Evolutionary conservation across 2,797 vertebrate species (phyloP).

Genomic region (Rhincodon typus): DNA sequence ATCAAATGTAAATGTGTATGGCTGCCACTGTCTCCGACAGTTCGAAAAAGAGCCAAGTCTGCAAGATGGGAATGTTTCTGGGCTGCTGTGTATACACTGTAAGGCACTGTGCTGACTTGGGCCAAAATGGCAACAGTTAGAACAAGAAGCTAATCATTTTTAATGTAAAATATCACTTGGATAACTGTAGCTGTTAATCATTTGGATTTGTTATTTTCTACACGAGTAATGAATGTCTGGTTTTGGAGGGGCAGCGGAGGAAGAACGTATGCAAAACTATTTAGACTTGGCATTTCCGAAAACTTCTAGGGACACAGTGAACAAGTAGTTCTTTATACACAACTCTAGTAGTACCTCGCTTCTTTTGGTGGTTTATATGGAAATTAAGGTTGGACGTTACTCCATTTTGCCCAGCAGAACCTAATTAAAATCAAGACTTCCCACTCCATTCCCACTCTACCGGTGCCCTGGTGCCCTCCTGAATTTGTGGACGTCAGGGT

Average conservation of each 20-base stretch:
- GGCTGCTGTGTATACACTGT: background rate
- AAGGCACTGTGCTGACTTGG: background rate
- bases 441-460: no score
- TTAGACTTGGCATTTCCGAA: background rate
- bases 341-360: background rate
- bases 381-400: background rate
- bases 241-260: background rate
- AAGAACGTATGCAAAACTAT: background rate
- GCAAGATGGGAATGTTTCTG: constrained; percentile 17
- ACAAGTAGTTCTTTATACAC: background rate
- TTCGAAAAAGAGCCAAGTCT: constrained; percentile 15
- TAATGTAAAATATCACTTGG: background rate
- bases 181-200: background rate
- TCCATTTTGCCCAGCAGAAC: background rate
- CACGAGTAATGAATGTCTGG: background rate
- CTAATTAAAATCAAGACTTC: background rate
- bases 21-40: constrained; percentile 14
- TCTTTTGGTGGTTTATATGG: background rate
- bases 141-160: constrained; percentile 7
- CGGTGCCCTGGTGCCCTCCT: background rate
- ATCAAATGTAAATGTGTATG: constrained; percentile 29
- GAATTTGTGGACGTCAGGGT: background rate
- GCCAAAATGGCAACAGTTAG: background rate
- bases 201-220: background rate
- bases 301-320: background rate